Percentiles rank a stretch among this genome's conserved stretches.
Conservation (phyloP, 2,888 invertebrate species). For the Aethes cnicana region DNA sequence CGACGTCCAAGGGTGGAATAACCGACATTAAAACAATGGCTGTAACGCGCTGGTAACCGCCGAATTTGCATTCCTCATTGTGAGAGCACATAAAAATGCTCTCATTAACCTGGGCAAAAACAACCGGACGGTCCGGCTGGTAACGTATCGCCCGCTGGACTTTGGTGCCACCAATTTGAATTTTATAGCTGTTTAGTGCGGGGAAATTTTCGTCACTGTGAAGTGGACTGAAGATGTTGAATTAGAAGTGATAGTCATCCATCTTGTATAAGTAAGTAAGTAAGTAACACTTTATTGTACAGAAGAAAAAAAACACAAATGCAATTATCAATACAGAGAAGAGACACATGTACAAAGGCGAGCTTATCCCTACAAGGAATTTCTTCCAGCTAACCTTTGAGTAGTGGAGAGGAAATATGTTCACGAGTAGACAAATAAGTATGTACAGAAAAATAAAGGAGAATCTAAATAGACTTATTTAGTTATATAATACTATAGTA, state of each 20-base stretch:
- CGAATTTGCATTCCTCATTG: slow-evolving; percentile 82
- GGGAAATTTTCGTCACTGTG: neutral
- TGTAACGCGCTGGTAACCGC: slow-evolving; percentile 69
- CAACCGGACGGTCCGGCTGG: slow-evolving; percentile 49
- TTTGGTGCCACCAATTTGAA: slow-evolving; percentile 35
- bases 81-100: slow-evolving; percentile 77
- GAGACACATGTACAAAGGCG: too few relatives aligned
- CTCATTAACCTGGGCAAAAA: slow-evolving; percentile 77
- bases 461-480: too few relatives aligned
- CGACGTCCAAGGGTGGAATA: slow-evolving; percentile 64
- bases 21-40: slow-evolving; percentile 73
- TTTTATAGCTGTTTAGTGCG: slow-evolving; percentile 5
- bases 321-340: too few relatives aligned
- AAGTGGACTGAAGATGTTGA: neutral
- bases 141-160: slow-evolving; percentile 15
- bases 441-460: too few relatives aligned
- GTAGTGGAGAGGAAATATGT: too few relatives aligned
- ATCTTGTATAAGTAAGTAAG: too few relatives aligned
- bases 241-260: neutral
- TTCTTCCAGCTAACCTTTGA: too few relatives aligned
- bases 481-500: too few relatives aligned
- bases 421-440: too few relatives aligned
- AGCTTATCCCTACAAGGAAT: too few relatives aligned
- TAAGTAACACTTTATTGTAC: too few relatives aligned
- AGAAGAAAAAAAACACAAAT: too few relatives aligned